Evolutionary conservation across 2,888 invertebrate species (phyloP).

Genomic region (Tetranychus piercei): DNA sequence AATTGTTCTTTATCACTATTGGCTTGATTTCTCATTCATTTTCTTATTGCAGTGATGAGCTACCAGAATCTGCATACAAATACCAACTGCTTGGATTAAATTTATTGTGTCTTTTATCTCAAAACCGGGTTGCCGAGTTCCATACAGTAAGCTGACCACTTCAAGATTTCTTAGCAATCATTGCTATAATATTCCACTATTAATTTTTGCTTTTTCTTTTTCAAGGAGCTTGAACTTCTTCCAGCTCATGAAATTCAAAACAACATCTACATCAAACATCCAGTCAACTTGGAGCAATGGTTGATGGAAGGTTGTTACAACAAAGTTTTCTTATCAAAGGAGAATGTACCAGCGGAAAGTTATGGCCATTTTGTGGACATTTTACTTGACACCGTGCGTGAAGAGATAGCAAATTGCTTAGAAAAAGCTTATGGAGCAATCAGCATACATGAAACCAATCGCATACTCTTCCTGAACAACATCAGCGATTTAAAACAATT

Average conservation of each 20-base stretch:
- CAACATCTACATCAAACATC: slow-evolving; percentile 82
- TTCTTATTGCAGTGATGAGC: slow-evolving; percentile 33
- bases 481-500: slow-evolving; percentile 55
- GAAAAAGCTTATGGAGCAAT: slow-evolving; percentile 88
- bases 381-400: slow-evolving; percentile 76
- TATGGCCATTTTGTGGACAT: slow-evolving; percentile 95
- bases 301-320: slow-evolving; percentile 99
- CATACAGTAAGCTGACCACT: slow-evolving; percentile 47
- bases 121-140: slow-evolving; percentile 92
- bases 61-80: slow-evolving; percentile 79
- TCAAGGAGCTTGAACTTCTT: slow-evolving; percentile 64
- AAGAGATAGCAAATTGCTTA: slow-evolving; percentile 87
- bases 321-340: slow-evolving; percentile 81
- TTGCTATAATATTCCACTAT: background rate
- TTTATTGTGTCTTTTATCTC: slow-evolving; percentile 73
- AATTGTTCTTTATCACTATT: slow-evolving; percentile 12
- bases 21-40: slow-evolving; percentile 11
- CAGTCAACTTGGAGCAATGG: slow-evolving; percentile 87
- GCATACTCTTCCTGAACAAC: slow-evolving; percentile 64
- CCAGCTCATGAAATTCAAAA: slow-evolving; percentile 75
- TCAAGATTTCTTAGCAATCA: slow-evolving; percentile 12
- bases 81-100: slow-evolving; percentile 86
- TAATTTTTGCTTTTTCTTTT: background rate
- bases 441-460: slow-evolving; percentile 62
- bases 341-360: slow-evolving; percentile 82